Conservation (phyloP, 2,797 vertebrate genomes). For the Catamblyrhynchus diadema region DNA sequence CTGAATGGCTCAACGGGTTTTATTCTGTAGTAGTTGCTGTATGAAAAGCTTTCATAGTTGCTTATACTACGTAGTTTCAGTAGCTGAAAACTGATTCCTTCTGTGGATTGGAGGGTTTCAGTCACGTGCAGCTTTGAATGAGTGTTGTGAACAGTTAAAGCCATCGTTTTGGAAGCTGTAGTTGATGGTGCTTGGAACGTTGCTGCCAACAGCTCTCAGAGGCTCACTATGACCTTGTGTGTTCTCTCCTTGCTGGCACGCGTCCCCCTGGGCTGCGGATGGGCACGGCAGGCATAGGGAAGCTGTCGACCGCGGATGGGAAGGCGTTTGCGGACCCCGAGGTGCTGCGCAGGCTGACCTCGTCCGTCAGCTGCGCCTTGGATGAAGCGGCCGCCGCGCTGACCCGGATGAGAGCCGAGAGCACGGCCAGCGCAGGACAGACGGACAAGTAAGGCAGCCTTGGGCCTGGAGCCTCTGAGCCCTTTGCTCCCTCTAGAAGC, state of each 20-base stretch:
- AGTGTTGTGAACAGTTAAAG: neutral
- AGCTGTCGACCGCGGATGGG: slow-evolving; percentile 82
- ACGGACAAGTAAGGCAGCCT: slow-evolving; percentile 78
- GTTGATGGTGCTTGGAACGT: neutral
- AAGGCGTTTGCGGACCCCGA: slow-evolving; percentile 84
- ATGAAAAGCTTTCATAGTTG: neutral
- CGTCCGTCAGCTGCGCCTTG: slow-evolving; percentile 83
- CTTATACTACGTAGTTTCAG: neutral
- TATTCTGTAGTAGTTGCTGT: neutral
- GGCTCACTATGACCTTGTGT: slow-evolving; percentile 17
- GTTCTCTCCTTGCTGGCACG: slow-evolving; percentile 36
- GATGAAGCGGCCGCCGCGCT: slow-evolving; percentile 85
- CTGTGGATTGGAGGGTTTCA: neutral
- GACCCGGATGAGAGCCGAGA: slow-evolving; percentile 84
- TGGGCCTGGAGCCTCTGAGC: fast-evolving
- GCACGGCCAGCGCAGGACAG: slow-evolving; percentile 79
- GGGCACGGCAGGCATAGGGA: slow-evolving; percentile 78
- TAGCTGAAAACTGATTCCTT: neutral
- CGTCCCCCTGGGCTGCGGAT: neutral
- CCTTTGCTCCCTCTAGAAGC: neutral
- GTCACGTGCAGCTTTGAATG: fast-evolving
- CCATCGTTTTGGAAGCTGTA: neutral
- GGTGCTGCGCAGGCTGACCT: slow-evolving; percentile 82
- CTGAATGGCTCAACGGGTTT: neutral
- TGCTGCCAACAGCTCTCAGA: neutral